Evolutionary conservation across 2,797 vertebrate species (phyloP).

Genomic region (Pogonophryne albipinna): DNA sequence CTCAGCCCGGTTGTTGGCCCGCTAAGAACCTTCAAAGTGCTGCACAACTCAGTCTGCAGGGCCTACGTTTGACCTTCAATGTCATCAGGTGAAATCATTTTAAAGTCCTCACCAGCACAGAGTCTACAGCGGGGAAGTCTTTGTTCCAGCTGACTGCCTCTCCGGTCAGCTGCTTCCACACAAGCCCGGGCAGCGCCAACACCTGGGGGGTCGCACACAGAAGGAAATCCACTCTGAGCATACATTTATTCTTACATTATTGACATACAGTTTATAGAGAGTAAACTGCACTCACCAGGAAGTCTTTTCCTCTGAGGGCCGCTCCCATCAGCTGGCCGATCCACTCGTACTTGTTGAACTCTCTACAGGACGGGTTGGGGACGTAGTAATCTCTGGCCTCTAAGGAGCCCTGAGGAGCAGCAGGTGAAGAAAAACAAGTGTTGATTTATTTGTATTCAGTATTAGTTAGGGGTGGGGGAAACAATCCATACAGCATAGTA

Average conservation of each 20-base stretch:
- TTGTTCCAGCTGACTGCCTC: conserved; percentile 96
- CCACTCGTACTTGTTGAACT: conserved; percentile 96
- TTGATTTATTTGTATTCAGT: too few relatives aligned
- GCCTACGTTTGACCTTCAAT: background rate
- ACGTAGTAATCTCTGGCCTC: conserved; percentile 98
- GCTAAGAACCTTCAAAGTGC: too few relatives aligned
- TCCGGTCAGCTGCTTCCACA: conserved; percentile 98
- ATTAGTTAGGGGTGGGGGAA: too few relatives aligned
- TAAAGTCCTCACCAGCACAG: conserved; percentile 90
- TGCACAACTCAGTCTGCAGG: background rate
- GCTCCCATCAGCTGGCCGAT: conserved; percentile 98
- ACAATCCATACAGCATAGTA: too few relatives aligned
- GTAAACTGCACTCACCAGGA: conserved; percentile 87
- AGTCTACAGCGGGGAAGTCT: conserved; percentile 96
- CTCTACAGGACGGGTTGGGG: conserved; percentile 95
- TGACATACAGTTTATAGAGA: background rate
- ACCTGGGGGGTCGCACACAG: conserved; percentile 83
- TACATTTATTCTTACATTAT: background rate
- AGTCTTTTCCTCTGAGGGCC: conserved; percentile 96
- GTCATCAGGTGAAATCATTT: background rate
- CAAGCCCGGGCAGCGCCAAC: conserved; percentile 93
- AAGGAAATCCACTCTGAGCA: background rate
- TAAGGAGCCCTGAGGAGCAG: conserved; percentile 87
- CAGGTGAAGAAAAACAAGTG: background rate
- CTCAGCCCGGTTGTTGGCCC: too few relatives aligned